Percentiles rank a stretch among this genome's conserved stretches.
Conservation (phyloP, 30 jellyfish, hydroid and myxozoan genomes). For the Rhopilema esculentum region DNA sequence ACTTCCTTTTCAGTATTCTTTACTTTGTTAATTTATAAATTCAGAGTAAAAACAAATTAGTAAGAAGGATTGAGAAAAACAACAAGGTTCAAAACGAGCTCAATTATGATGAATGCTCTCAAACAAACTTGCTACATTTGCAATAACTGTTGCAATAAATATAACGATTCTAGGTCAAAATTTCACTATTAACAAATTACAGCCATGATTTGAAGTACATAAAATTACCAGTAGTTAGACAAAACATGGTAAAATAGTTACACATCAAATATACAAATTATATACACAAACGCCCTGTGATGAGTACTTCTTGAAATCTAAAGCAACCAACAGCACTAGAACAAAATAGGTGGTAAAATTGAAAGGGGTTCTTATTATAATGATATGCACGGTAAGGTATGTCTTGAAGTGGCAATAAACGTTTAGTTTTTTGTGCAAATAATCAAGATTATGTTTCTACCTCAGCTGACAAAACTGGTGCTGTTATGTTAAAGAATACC, state of each 20-base stretch:
- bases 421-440: too few relatives aligned
- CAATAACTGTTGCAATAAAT: slow-evolving; percentile 71
- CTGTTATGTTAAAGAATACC: too few relatives aligned
- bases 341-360: not conserved
- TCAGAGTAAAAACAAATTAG: too few relatives aligned
- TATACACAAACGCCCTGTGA: slow-evolving; percentile 49
- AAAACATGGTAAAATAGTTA: slow-evolving; percentile 80
- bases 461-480: too few relatives aligned
- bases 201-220: slow-evolving; percentile 72
- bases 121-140: slow-evolving; percentile 53
- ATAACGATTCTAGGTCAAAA: slow-evolving; percentile 68
- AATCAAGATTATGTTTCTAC: too few relatives aligned
- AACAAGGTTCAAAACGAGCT: slow-evolving; percentile 4
- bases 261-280: slow-evolving; percentile 84
- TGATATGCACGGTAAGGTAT: too few relatives aligned
- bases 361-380: too few relatives aligned
- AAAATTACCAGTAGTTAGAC: slow-evolving; percentile 64
- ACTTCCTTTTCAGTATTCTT: too few relatives aligned
- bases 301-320: not conserved
- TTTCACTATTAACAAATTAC: slow-evolving; percentile 75
- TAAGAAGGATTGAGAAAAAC: not conserved
- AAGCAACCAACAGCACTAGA: not conserved
- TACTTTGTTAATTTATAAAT: too few relatives aligned
- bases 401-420: too few relatives aligned
- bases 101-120: slow-evolving; percentile 37